phyloP scores from a whole-genome alignment of 1,140 invertebrate species.

The Lutraria rhynchaena region DNA sequence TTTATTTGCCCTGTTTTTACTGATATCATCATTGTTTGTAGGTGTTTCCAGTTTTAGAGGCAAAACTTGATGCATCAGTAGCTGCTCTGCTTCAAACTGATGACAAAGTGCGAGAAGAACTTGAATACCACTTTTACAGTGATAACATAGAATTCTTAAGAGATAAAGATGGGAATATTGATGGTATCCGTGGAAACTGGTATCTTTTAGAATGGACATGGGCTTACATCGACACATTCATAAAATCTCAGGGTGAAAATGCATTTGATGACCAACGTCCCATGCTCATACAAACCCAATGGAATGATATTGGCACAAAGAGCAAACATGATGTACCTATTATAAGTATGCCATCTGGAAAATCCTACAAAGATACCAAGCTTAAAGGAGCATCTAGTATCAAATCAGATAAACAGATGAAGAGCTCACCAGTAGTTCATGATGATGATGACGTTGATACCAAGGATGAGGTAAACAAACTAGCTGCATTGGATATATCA shows the following conservation, averaged over 20 bases:
- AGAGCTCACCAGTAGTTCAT: too few species aligned
- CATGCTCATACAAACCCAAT: background rate
- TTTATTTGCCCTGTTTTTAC: too few species aligned
- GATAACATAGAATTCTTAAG: conserved; percentile 5
- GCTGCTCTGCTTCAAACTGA: conserved; percentile 28
- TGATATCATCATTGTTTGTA: background rate
- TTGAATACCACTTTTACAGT: background rate
- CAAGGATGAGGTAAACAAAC: too few species aligned
- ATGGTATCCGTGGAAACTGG: conserved; percentile 37
- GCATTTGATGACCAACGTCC: background rate
- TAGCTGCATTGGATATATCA: background rate
- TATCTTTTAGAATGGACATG: conserved; percentile 48
- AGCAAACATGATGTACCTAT: background rate
- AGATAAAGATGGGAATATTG: background rate
- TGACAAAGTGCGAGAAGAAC: conserved; percentile 16
- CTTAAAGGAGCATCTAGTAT: too few species aligned
- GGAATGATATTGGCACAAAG: background rate
- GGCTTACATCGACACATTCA: conserved; percentile 13
- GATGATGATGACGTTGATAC: background rate
- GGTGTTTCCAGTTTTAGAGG: conserved; percentile 30
- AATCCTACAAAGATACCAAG: too few species aligned
- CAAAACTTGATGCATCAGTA: conserved; percentile 17
- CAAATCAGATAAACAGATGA: too few species aligned
- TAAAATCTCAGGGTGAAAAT: conserved; percentile 3
- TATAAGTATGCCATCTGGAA: background rate